Evolutionary conservation across 2,888 invertebrate species (phyloP).

Genomic region (Odontocolon sp.): DNA sequence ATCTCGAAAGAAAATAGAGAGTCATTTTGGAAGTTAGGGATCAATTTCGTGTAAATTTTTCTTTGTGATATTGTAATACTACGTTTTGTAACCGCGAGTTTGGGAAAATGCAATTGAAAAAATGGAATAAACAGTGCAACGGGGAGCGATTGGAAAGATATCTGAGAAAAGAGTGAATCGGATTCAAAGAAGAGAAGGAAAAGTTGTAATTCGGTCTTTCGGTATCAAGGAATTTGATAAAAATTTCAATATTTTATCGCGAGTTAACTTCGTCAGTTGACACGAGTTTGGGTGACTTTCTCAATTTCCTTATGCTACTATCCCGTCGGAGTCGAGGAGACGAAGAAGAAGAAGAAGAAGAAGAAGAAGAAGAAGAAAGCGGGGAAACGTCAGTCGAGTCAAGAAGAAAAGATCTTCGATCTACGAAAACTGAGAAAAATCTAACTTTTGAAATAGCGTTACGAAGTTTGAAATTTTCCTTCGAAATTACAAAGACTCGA

Average conservation of each 20-base stretch:
- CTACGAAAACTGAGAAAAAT: neutral
- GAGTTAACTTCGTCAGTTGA: constrained; percentile 3
- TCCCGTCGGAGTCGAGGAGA: constrained; percentile 44
- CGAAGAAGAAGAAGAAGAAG: constrained; percentile 38
- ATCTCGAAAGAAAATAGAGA: neutral
- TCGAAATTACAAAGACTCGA: neutral
- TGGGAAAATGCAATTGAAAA: constrained; percentile 23
- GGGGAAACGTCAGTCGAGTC: constrained; percentile 2
- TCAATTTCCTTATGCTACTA: constrained; percentile 52
- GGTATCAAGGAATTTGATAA: no score
- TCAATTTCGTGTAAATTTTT: no score
- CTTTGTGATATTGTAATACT: constrained; percentile 5
- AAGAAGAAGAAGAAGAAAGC: constrained; percentile 9
- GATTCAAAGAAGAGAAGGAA: neutral
- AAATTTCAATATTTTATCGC: neutral
- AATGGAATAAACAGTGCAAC: constrained; percentile 12
- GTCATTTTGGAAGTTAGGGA: neutral
- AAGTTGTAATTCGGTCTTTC: neutral
- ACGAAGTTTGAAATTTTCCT: constrained; percentile 27
- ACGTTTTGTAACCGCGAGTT: neutral
- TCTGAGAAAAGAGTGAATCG: neutral
- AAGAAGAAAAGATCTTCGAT: neutral
- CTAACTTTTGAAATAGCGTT: neutral
- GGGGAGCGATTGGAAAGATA: neutral
- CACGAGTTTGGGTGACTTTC: constrained; percentile 13